Conservation (phyloP, 2,113 vertebrate species). For the Tapirus terrestris region DNA sequence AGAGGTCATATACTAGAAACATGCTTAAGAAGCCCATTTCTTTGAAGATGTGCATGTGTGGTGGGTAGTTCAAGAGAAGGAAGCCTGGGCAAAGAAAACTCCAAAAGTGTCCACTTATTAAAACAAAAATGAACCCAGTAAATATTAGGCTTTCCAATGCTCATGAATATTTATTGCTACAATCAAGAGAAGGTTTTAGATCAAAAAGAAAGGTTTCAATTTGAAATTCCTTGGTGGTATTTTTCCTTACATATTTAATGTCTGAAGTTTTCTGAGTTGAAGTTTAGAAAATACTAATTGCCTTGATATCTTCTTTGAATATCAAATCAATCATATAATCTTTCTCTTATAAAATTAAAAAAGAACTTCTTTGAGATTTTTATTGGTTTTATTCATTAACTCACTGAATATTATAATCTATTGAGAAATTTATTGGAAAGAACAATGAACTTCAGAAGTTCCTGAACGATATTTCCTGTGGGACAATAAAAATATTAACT, state of each 20-base stretch:
- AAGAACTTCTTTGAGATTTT: not conserved
- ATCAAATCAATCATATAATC: not conserved
- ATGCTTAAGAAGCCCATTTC: not conserved
- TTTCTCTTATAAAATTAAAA: slow-evolving; percentile 15
- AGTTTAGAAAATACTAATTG: slow-evolving; percentile 62
- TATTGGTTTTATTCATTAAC: not conserved
- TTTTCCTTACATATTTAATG: slow-evolving; percentile 36
- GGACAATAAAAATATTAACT: not conserved
- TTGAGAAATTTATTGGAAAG: slow-evolving; percentile 36
- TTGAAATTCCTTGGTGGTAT: slow-evolving; percentile 45
- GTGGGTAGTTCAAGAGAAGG: not conserved
- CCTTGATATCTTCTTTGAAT: slow-evolving; percentile 34
- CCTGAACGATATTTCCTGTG: slow-evolving; percentile 2
- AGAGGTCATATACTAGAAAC: not conserved
- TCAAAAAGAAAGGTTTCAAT: slow-evolving; percentile 47
- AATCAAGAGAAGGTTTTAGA: slow-evolving; percentile 38
- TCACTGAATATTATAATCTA: not conserved
- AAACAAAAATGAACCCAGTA: not conserved
- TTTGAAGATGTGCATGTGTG: not conserved
- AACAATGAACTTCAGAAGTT: not conserved
- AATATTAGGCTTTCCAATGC: slow-evolving; percentile 8
- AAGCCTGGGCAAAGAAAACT: not conserved
- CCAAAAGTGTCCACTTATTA: not conserved
- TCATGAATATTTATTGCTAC: slow-evolving; percentile 52
- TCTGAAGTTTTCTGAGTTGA: slow-evolving; percentile 37